phyloP scores from a whole-genome alignment of 2,888 invertebrate species.

The Meta bourneti region DNA sequence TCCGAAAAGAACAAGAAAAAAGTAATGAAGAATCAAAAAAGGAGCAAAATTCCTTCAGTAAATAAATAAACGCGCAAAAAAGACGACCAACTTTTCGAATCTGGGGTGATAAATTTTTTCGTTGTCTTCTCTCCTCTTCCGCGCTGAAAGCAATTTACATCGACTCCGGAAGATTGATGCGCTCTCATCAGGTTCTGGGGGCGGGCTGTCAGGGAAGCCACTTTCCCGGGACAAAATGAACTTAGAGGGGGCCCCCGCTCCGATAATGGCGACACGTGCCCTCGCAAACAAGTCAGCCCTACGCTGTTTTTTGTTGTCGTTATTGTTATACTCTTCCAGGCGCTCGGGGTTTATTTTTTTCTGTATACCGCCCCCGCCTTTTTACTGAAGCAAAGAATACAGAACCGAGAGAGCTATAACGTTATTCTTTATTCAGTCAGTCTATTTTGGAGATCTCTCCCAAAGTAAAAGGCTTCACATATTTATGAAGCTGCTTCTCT shows the following conservation, averaged over 20 bases:
- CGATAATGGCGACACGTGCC: slow-evolving; percentile 50
- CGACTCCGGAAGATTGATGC: slow-evolving; percentile 72
- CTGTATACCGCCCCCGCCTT: slow-evolving; percentile 5
- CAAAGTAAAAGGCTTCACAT: slow-evolving; percentile 69
- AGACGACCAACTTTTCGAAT: slow-evolving; percentile 38
- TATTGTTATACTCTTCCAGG: not conserved
- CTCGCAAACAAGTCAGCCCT: slow-evolving; percentile 6
- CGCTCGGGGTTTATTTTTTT: slow-evolving; percentile 19
- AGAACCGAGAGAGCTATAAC: slow-evolving; percentile 32
- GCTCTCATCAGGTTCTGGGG: slow-evolving; percentile 59
- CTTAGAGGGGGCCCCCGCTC: slow-evolving; percentile 37
- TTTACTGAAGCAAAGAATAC: slow-evolving; percentile 3
- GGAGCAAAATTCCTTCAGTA: slow-evolving; percentile 38
- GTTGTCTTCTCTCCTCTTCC: slow-evolving; percentile 49
- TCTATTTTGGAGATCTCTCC: slow-evolving; percentile 56
- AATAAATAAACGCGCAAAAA: slow-evolving; percentile 56
- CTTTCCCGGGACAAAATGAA: slow-evolving; percentile 56
- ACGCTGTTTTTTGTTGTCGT: not conserved
- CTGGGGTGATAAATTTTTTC: slow-evolving; percentile 11
- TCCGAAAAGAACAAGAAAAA: slow-evolving; percentile 9
- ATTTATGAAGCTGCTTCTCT: slow-evolving; percentile 45
- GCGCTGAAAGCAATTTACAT: slow-evolving; percentile 72
- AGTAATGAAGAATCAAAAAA: slow-evolving; percentile 6
- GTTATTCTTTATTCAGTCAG: slow-evolving; percentile 70
- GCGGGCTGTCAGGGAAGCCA: slow-evolving; percentile 39